Percentiles rank a stretch among this genome's conserved stretches.
Evolutionary conservation across 2,113 vertebrate species (phyloP).

Genomic region (Bambusicola thoracicus): DNA sequence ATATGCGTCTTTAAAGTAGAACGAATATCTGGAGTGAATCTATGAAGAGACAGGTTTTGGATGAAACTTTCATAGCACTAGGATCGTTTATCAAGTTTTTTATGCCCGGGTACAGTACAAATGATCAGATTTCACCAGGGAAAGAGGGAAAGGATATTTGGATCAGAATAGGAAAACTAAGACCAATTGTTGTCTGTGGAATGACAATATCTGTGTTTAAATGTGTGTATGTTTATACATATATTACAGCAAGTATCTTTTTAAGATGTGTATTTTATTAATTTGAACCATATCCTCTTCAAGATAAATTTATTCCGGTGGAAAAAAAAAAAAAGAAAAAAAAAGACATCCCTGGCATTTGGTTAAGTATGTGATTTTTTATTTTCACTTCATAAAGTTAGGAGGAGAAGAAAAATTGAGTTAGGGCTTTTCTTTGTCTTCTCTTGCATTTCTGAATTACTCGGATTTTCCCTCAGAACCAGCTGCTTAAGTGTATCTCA

Average conservation of each 20-base stretch:
- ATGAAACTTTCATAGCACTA: conserved; percentile 59
- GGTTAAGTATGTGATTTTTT: background rate
- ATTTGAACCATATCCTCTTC: background rate
- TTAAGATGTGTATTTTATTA: rapidly evolving
- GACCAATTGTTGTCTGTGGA: conserved; percentile 1
- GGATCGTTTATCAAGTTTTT: conserved; percentile 60
- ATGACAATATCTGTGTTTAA: background rate
- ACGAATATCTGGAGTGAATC: conserved; percentile 62
- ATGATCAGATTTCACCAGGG: conserved; percentile 37
- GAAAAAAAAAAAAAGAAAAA: background rate
- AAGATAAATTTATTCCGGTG: background rate
- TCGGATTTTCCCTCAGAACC: conserved; percentile 64
- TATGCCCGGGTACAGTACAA: conserved; percentile 18
- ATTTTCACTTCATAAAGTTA: conserved; percentile 13
- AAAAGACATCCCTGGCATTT: background rate
- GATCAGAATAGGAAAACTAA: conserved; percentile 10
- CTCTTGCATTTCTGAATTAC: conserved; percentile 62
- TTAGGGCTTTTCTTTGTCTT: conserved; percentile 43
- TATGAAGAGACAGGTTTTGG: conserved; percentile 63
- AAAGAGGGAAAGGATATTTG: background rate
- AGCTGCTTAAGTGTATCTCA: conserved; percentile 74
- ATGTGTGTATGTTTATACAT: background rate
- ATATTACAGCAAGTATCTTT: background rate
- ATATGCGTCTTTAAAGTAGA: conserved; percentile 68
- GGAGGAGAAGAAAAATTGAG: background rate